A percentile compares a stretch with the other conserved stretches of the same genome.
Conservation (phyloP, 2,888 invertebrate genomes). For the Disparrhopalites patrizii region DNA sequence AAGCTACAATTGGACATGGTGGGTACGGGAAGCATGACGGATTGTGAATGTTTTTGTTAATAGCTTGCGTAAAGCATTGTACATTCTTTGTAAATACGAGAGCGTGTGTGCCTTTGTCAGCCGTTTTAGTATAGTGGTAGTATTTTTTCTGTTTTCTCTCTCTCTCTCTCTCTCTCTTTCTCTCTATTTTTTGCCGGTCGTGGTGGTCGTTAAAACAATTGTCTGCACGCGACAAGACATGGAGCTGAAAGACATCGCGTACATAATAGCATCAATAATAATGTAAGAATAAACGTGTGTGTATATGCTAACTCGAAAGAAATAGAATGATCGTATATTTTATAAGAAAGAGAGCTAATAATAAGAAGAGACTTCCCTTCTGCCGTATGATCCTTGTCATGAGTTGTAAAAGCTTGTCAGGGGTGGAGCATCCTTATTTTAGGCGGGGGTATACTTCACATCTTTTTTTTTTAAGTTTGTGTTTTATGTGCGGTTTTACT, state of each 20-base stretch:
- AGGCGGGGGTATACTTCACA: not conserved
- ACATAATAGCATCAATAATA: not conserved
- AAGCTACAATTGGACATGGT: no score
- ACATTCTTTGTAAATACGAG: no score
- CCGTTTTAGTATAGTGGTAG: not conserved
- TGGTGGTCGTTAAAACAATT: no score
- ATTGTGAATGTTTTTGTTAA: not conserved
- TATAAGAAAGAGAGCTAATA: not conserved
- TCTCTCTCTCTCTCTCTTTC: not conserved
- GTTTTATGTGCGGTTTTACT: not conserved
- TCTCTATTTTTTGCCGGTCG: not conserved
- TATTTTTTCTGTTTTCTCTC: not conserved
- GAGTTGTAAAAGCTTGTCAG: not conserved
- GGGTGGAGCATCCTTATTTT: not conserved
- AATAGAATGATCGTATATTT: no score
- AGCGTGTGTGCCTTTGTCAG: slow-evolving; percentile 2
- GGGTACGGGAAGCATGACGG: not conserved
- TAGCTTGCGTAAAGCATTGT: not conserved
- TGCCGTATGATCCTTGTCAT: not conserved
- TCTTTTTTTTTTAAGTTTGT: not conserved
- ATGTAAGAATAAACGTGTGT: not conserved
- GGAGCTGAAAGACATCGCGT: not conserved
- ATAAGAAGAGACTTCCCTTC: not conserved
- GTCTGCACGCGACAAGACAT: slow-evolving; percentile 11
- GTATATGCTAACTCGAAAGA: not conserved